A percentile compares a stretch with the other conserved stretches of the same genome.
Evolutionary conservation across 1,140 invertebrate species (phyloP).

Genomic region (Anastrepha obliqua): DNA sequence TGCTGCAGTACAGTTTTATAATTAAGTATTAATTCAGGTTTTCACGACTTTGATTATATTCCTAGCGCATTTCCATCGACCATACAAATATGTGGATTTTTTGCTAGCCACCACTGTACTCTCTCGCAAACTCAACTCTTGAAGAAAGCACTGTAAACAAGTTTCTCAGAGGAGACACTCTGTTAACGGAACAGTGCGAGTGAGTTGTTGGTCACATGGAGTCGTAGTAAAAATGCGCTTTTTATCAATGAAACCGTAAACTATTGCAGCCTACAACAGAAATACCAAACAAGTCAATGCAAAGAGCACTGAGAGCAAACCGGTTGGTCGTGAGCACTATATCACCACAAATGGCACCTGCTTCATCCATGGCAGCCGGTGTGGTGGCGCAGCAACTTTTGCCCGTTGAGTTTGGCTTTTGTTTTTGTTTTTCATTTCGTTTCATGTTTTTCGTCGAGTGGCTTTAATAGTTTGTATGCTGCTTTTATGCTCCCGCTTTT

Average conservation of each 20-base stretch:
- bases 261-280: background rate
- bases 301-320: conserved; percentile 21
- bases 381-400: background rate
- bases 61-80: background rate
- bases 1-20: too few relatives aligned
- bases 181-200: background rate
- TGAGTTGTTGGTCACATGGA: background rate
- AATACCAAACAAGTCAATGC: background rate
- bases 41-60: background rate
- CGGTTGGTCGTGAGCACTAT: background rate
- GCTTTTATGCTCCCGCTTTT: background rate
- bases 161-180: background rate
- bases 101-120: background rate
- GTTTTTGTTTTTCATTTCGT: background rate
- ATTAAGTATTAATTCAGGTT: too few relatives aligned
- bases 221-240: conserved; percentile 34
- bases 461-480: background rate
- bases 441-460: background rate
- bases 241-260: conserved; percentile 53
- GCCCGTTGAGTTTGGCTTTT: background rate
- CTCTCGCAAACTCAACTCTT: background rate
- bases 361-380: conserved; percentile 7
- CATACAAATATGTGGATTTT: background rate
- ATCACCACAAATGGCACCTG: conserved; percentile 21
- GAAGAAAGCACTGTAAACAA: background rate